Conservation (phyloP, 2,113 vertebrate genomes). For the Sinocyclocheilus rhinocerous region DNA sequence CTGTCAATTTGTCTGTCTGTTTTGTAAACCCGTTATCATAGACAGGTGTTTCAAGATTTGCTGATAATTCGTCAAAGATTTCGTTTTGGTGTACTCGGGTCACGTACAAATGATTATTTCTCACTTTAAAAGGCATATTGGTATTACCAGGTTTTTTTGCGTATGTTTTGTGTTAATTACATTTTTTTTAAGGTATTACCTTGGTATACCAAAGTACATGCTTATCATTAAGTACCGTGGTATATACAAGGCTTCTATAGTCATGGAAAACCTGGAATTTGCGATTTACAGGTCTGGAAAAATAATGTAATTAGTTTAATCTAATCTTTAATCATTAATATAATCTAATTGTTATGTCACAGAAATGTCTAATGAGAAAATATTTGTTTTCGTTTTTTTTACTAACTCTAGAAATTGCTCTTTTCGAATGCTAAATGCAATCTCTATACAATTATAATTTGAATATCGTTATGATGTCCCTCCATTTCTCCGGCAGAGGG, state of each 20-base stretch:
- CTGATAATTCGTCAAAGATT: background rate
- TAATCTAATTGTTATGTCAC: background rate
- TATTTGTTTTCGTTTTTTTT: no score
- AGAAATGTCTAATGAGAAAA: background rate
- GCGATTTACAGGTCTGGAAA: background rate
- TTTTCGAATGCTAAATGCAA: background rate
- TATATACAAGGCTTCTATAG: background rate
- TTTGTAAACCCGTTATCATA: background rate
- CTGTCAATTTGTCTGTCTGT: background rate
- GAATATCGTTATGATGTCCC: no score
- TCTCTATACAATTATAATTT: background rate
- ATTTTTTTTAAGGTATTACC: background rate
- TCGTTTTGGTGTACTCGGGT: background rate
- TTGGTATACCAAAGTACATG: background rate
- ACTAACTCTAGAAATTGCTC: background rate
- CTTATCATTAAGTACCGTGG: background rate
- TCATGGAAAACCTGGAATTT: background rate
- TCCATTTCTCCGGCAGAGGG: constrained; percentile 55
- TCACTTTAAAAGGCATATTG: background rate
- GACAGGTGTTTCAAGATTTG: background rate
- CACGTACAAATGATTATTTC: background rate
- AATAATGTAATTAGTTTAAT: background rate
- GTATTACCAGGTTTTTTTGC: background rate
- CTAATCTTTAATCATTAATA: background rate
- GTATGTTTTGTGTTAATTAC: background rate